These are phyloP conservation scores for Cephalopterus ornatus DNA, from an alignment of 2,113 vertebrate genomes.

Conservation along the genomic window DNA sequence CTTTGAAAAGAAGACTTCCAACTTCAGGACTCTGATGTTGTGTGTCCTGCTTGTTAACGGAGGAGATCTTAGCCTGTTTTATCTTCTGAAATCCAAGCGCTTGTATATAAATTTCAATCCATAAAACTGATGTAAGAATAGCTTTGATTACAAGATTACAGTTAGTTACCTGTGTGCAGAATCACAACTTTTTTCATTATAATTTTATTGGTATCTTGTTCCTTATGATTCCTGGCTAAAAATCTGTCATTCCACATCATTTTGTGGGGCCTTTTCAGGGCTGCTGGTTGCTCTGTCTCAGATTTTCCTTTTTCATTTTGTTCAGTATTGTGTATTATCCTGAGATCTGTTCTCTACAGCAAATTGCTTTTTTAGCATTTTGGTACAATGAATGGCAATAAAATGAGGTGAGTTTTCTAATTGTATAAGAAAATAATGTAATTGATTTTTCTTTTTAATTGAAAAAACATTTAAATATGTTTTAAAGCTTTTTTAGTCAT, in stretches of 20 bases:
- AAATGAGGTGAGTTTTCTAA: neutral
- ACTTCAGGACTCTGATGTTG: neutral
- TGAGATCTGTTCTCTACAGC: neutral
- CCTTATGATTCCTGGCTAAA: neutral
- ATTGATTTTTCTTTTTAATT: neutral
- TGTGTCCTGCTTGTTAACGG: neutral
- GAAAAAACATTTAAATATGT: conserved; percentile 2
- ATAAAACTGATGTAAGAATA: neutral
- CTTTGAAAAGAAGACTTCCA: neutral
- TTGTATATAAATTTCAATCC: neutral
- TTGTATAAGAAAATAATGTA: neutral
- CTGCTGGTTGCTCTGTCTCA: neutral
- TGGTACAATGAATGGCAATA: neutral
- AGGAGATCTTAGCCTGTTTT: neutral
- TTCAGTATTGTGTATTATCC: neutral
- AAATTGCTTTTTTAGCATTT: neutral
- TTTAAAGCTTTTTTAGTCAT: neutral
- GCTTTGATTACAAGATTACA: neutral
- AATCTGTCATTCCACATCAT: neutral
- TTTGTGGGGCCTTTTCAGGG: neutral
- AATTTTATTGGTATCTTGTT: neutral
- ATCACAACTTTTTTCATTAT: neutral
- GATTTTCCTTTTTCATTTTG: neutral
- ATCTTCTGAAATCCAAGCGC: neutral
- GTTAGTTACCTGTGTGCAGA: neutral